Percentiles rank a stretch among this genome's conserved stretches.
phyloP scores from a whole-genome alignment of 2,113 vertebrate species.

The Pogonocichla stellata region DNA sequence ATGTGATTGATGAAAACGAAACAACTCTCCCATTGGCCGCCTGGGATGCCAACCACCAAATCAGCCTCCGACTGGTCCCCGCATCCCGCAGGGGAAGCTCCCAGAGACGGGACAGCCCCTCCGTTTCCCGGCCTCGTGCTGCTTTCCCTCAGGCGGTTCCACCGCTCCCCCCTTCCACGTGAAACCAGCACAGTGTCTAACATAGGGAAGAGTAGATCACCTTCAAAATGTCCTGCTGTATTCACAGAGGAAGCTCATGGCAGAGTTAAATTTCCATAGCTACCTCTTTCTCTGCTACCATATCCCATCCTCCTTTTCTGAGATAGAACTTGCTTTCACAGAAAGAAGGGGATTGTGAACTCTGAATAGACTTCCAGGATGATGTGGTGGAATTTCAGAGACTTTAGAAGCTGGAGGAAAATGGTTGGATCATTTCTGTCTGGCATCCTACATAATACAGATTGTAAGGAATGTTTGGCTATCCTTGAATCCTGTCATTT shows the following conservation, averaged over 20 bases:
- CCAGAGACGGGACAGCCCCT: too few relatives aligned
- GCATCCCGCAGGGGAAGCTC: too few relatives aligned
- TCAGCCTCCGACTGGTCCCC: too few relatives aligned
- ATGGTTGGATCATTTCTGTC: background rate
- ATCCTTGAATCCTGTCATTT: background rate
- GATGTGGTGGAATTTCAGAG: background rate
- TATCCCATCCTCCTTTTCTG: background rate
- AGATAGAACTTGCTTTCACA: background rate
- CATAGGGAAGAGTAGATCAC: background rate
- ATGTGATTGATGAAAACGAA: too few relatives aligned
- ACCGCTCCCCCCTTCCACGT: too few relatives aligned
- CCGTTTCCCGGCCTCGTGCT: too few relatives aligned
- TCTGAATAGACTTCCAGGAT: background rate
- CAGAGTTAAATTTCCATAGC: background rate
- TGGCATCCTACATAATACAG: background rate
- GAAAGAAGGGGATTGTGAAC: background rate
- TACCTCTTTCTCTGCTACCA: background rate
- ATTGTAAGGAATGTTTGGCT: background rate
- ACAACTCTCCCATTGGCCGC: too few relatives aligned
- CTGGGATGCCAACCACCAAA: too few relatives aligned
- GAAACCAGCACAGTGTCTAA: background rate
- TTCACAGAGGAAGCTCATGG: background rate
- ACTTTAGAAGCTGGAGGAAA: background rate
- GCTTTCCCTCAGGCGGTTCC: too few relatives aligned
- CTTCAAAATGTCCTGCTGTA: background rate